Base-by-base conservation (phyloP, 1,140 invertebrate species). In the Sogatella furcifera region DNA sequence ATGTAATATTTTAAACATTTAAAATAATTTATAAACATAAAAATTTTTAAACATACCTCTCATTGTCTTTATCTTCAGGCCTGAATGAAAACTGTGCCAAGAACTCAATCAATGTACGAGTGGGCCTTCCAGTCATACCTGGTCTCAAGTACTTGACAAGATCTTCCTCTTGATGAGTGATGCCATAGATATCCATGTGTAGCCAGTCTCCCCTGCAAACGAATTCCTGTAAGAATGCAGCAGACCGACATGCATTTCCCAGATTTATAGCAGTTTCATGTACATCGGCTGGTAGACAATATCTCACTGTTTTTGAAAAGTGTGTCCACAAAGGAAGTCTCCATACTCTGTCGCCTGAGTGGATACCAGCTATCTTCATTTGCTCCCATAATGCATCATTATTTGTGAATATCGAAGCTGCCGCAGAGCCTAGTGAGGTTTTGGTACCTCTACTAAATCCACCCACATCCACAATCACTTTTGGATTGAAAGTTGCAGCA, bases 91-190 rank as follows among this genome's bases (percentile, higher is more conserved):
- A 69, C 60, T 73, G 62, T 55, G 73, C 70, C 43, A 90, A 73
- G 63, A 92, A 84, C 69, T 90, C 82, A 17, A 92, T 83, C 1
- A 93, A 67, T 5, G 90, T 92, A 66, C 90, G 78, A 1, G 88
- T 90, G 11, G 90, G 90, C 43, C 88, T 75, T 10, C 90, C 89
- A 59, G 85, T 82, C 86, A 90, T 89, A 59, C 84, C 84, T 69
- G 78, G 79, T 24, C 71, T 69, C 28, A 92, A 70, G 71, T 92
- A 91, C 1, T 80, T 73, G 43, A 86, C 82, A 57, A 88, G 84
- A 61, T 77, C 77, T 63, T 79, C 77, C 56, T 81, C 80, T 75
- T 15, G 42, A 21, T 52, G 59, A 74, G 80, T 78, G 1, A 80
- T 77, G 49, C 80, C 79, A 64, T 78, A 79, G 56, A 80, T 82